These are phyloP conservation scores for Prinia subflava DNA, from an alignment of 2,113 vertebrate genomes.

Conservation along the genomic window DNA sequence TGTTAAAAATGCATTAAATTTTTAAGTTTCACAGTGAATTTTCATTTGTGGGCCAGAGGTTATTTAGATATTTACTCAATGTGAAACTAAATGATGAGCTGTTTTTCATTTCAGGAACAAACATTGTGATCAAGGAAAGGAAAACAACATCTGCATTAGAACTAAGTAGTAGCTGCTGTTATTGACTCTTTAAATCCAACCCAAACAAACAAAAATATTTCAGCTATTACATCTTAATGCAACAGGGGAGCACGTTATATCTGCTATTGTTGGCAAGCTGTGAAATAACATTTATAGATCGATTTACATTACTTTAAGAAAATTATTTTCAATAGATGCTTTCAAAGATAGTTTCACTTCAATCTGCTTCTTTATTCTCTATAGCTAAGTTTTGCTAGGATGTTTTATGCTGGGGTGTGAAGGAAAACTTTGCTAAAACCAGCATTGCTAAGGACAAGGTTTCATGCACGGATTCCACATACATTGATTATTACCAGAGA, in stretches of 20 bases:
- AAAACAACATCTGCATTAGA: not conserved
- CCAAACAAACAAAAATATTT: not conserved
- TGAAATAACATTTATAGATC: not conserved
- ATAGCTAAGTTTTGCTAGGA: not conserved
- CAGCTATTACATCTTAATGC: not conserved
- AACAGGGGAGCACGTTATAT: not conserved
- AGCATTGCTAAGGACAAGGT: not conserved
- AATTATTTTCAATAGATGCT: not conserved
- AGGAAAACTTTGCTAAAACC: not conserved
- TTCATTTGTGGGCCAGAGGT: not conserved
- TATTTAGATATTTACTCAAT: not conserved
- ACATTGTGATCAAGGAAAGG: not conserved
- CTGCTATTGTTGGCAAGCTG: not conserved
- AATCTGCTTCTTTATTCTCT: not conserved
- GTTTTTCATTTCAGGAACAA: not conserved
- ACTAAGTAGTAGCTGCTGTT: not conserved
- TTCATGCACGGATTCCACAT: not conserved
- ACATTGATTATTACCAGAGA: not conserved
- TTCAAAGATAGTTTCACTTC: not conserved
- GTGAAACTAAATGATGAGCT: not conserved
- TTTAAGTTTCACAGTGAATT: not conserved
- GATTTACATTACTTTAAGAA: not conserved
- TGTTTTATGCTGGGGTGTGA: not conserved
- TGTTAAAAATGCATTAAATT: not conserved
- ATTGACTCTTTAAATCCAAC: not conserved